phyloP scores from a whole-genome alignment of 2,113 vertebrate genomes.

The Jaculus jaculus region DNA sequence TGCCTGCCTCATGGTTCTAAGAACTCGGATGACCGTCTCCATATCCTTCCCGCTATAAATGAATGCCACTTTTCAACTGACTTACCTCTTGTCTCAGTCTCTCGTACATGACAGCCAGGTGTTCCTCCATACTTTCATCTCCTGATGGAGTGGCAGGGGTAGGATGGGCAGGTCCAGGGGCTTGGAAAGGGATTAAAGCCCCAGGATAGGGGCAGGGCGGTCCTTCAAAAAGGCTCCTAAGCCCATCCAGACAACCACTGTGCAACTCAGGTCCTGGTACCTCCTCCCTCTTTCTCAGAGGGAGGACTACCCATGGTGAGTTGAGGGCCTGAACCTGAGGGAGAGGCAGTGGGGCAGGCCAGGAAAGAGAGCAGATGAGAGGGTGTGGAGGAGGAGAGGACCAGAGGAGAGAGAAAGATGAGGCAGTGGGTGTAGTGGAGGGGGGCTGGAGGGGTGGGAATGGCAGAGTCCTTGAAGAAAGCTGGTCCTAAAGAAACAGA shows the following conservation, averaged over 20 bases:
- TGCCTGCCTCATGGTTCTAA: background rate
- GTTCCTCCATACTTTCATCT: slow-evolving; percentile 85
- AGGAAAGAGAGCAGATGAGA: background rate
- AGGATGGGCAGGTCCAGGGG: slow-evolving; percentile 45
- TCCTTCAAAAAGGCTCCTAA: slow-evolving; percentile 88
- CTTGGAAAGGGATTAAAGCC: slow-evolving; percentile 61
- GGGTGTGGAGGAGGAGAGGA: background rate
- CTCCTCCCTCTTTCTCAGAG: slow-evolving; percentile 83
- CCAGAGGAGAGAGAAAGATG: slow-evolving; percentile 38
- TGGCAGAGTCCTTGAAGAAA: slow-evolving; percentile 57
- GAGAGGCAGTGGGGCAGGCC: background rate
- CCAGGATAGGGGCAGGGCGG: slow-evolving; percentile 85
- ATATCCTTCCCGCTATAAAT: background rate
- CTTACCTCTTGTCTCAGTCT: slow-evolving; percentile 89
- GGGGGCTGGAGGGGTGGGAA: slow-evolving; percentile 65
- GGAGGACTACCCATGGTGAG: slow-evolving; percentile 83
- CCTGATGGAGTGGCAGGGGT: slow-evolving; percentile 53
- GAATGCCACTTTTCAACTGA: background rate
- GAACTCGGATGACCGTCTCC: background rate
- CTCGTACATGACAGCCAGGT: slow-evolving; percentile 89
- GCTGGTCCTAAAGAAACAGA: slow-evolving; percentile 69
- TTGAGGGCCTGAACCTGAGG: slow-evolving; percentile 74
- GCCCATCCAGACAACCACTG: slow-evolving; percentile 83
- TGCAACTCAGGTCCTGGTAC: slow-evolving; percentile 63
- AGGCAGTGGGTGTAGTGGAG: background rate